A percentile compares a stretch with the other conserved stretches of the same genome.
Evolutionary conservation across 1,140 invertebrate species (phyloP).

Genomic region (Magallana angulata): DNA sequence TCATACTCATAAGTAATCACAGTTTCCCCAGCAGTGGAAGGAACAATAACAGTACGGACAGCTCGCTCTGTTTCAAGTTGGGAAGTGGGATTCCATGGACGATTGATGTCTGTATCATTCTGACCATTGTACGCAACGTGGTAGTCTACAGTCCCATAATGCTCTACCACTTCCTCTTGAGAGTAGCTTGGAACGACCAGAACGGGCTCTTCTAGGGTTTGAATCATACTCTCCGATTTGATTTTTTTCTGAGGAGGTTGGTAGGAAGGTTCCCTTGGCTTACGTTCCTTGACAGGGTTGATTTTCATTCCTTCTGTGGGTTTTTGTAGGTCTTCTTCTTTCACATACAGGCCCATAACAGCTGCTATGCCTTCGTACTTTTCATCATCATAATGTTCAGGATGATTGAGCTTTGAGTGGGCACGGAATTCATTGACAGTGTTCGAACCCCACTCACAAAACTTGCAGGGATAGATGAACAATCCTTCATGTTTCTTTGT

Average conservation of each 20-base stretch:
- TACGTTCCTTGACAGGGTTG: constrained; percentile 72
- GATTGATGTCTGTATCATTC: background rate
- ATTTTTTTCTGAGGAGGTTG: constrained; percentile 22
- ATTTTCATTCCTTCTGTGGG: constrained; percentile 74
- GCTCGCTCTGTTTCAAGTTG: constrained; percentile 26
- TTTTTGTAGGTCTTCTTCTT: constrained; percentile 67
- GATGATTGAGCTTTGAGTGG: constrained; percentile 84
- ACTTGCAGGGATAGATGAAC: constrained; percentile 87
- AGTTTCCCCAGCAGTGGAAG: constrained; percentile 15
- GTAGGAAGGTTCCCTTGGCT: constrained; percentile 33
- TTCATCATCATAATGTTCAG: constrained; percentile 70
- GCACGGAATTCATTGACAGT: constrained; percentile 84
- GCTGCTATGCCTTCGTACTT: constrained; percentile 69
- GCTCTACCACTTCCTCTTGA: constrained; percentile 14
- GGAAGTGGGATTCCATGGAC: constrained; percentile 3
- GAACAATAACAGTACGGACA: constrained; percentile 5
- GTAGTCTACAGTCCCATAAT: constrained; percentile 29
- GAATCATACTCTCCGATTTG: background rate
- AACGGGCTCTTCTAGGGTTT: background rate
- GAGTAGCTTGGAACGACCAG: background rate
- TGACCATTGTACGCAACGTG: background rate
- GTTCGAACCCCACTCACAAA: constrained; percentile 85
- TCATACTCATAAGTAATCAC: constrained; percentile 8
- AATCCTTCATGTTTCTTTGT: constrained; percentile 88
- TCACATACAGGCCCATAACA: constrained; percentile 73